These are phyloP conservation scores for Spermophilus dauricus DNA, from an alignment of 2,113 vertebrate genomes.

Conservation along the genomic window DNA sequence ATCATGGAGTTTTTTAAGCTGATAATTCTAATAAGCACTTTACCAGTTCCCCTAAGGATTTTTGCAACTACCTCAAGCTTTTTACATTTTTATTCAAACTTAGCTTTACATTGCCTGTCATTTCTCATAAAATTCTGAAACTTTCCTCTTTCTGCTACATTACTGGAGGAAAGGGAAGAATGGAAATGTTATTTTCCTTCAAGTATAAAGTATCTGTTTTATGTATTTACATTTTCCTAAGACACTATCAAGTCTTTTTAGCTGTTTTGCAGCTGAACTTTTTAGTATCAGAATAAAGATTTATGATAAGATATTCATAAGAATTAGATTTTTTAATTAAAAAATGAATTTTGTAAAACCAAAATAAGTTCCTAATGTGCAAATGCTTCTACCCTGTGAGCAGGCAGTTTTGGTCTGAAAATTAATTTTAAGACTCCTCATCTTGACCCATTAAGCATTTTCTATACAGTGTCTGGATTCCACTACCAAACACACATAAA, in stretches of 20 bases:
- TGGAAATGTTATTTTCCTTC: slow-evolving; percentile 9
- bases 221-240: not conserved
- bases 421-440: not conserved
- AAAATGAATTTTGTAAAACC: not conserved
- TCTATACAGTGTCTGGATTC: not conserved
- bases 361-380: not conserved
- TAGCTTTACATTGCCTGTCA: slow-evolving; percentile 50
- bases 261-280: not conserved
- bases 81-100: slow-evolving; percentile 72
- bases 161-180: not conserved
- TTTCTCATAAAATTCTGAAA: slow-evolving; percentile 63
- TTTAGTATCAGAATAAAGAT: not conserved
- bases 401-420: not conserved
- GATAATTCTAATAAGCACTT: slow-evolving; percentile 75
- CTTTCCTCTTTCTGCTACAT: not conserved
- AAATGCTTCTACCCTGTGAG: not conserved
- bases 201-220: not conserved
- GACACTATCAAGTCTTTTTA: not conserved
- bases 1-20: slow-evolving; percentile 66
- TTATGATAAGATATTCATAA: not conserved
- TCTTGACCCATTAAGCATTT: not conserved
- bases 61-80: slow-evolving; percentile 55
- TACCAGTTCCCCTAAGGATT: not conserved
- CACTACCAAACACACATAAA: too few relatives aligned
- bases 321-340: not conserved